These are phyloP conservation scores for Pseudomugil gertrudae DNA, from an alignment of 2,797 vertebrate genomes.

Conservation along the genomic window DNA sequence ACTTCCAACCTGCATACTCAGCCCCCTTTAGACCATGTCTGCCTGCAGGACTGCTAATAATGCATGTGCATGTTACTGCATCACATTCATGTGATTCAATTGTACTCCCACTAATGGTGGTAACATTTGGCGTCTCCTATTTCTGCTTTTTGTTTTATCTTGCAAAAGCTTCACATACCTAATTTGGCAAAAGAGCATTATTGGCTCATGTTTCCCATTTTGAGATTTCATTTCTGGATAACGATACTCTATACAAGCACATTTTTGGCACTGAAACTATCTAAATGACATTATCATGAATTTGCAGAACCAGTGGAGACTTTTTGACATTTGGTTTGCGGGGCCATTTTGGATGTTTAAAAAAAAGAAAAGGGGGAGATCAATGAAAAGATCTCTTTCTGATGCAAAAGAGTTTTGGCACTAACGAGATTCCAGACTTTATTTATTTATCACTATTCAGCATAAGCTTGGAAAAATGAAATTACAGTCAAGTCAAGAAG, in stretches of 20 bases:
- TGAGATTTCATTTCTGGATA: slow-evolving; percentile 36
- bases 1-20: slow-evolving; percentile 25
- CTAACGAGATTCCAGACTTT: slow-evolving; percentile 1
- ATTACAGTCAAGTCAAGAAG: neutral
- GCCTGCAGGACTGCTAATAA: slow-evolving; percentile 21
- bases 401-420: neutral
- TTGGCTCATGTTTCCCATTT: slow-evolving; percentile 34
- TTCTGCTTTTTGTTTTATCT: slow-evolving; percentile 25
- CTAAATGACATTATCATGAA: slow-evolving; percentile 55
- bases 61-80: slow-evolving; percentile 5
- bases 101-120: neutral
- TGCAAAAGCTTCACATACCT: slow-evolving; percentile 43
- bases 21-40: slow-evolving; percentile 12
- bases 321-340: slow-evolving; percentile 16
- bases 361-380: slow-evolving; percentile 52
- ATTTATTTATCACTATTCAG: neutral
- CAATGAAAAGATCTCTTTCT: slow-evolving; percentile 37
- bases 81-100: neutral
- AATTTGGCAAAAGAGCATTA: slow-evolving; percentile 32
- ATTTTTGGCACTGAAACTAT: slow-evolving; percentile 10
- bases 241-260: slow-evolving; percentile 3
- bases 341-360: slow-evolving; percentile 31
- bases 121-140: slow-evolving; percentile 12
- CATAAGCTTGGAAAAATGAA: neutral
- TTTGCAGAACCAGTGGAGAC: slow-evolving; percentile 32